Evolutionary conservation across 1,140 invertebrate species (phyloP), one percentile per base, ranked within the genome.

Genomic region (Drosophila prosaltans): DNA sequence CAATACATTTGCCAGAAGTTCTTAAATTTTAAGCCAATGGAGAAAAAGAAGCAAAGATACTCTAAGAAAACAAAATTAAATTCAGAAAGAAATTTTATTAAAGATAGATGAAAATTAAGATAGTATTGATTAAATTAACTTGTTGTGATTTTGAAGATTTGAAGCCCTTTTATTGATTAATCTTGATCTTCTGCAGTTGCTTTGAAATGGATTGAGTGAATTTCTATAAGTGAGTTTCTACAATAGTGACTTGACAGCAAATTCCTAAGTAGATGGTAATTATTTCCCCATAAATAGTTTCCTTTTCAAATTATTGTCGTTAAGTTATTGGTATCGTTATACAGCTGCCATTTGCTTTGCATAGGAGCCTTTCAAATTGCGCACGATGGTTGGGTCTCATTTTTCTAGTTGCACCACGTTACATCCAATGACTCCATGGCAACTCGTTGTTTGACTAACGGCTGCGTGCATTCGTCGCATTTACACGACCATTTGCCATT

Each of bases 381-480:
- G 10, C 9, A 5, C 8, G 10, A 40, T 40, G 41, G 6, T 51
- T 26, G 1, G 8, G 24, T 10, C 24, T 9, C 54, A 26, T 57
- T 57, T 57, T 57, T n/a, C 28, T 57, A 16, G 16, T 57, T 28
- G 26, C 9, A 32, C 16, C 7, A 1, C 21, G 45, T 21, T 36
- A 30, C 16, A 59, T 59, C 32, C 9, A 10, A 21, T 59, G 32
- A 24, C 24, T 51, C 21, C 36, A 36, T 32, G 36, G 30, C 8
- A 39, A 24, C 32, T 59, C 57, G 28, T 69, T 76, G 65, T 75
- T 69, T 75, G 72, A 69, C 41, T 75, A 69, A 69, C 72, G 59
- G 65, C 65, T 74, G 32, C 66, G 26, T 51, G 59, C 51, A 39
- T 75, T 74, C 43, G 73, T 75, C 74, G 71, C 73, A 67, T 67